Percentiles rank a stretch among this genome's conserved stretches.
phyloP scores from a whole-genome alignment of 1,140 invertebrate genomes.

The Megathymus violae region DNA sequence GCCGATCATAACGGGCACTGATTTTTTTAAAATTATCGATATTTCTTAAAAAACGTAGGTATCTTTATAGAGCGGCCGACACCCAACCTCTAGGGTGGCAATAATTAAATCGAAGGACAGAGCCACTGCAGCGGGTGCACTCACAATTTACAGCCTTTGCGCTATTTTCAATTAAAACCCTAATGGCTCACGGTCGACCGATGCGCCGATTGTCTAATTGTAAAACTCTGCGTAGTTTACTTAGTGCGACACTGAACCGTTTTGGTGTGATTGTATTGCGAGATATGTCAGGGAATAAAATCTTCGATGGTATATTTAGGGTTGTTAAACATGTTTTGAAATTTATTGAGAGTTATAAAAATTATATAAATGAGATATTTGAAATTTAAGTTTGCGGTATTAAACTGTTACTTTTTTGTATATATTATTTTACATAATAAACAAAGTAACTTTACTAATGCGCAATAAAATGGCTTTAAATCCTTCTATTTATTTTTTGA shows the following conservation, averaged over 20 bases:
- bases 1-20: no score
- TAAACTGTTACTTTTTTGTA: no score
- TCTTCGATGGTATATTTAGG: no score
- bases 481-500: no score
- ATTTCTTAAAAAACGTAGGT: slow-evolving; percentile 11
- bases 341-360: no score
- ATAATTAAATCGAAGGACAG: slow-evolving; percentile 60
- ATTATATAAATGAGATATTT: no score
- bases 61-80: slow-evolving; percentile 12
- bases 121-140: slow-evolving; percentile 62
- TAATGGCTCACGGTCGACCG: slow-evolving; percentile 82
- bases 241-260: slow-evolving; percentile 35
- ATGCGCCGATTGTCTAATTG: slow-evolving; percentile 80
- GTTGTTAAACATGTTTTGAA: no score
- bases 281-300: no score
- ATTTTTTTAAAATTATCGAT: neutral
- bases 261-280: slow-evolving; percentile 40
- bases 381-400: no score
- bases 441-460: no score
- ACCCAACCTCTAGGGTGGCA: slow-evolving; percentile 26
- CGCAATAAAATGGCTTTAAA: no score
- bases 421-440: no score
- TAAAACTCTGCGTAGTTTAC: slow-evolving; percentile 47
- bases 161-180: slow-evolving; percentile 84
- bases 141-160: slow-evolving; percentile 82